phyloP scores from a whole-genome alignment of 2,113 vertebrate genomes.

The Telmatochromis sp. region DNA sequence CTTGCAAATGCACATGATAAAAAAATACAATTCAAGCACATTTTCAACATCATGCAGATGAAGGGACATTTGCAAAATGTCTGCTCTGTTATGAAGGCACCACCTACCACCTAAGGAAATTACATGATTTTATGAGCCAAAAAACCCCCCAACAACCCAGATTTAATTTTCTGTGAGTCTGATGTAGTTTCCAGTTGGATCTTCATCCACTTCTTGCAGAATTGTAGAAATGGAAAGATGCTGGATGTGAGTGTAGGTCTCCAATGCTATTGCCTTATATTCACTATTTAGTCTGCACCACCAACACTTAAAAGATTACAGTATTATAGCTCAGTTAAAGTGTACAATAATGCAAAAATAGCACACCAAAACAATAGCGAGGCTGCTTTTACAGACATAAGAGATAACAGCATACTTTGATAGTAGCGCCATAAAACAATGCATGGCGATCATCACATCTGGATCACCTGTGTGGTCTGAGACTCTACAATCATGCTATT shows the following conservation, averaged over 20 bases:
- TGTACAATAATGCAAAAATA: not conserved
- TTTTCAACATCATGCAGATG: slow-evolving; percentile 13
- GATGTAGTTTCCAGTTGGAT: not conserved
- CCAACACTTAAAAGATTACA: not conserved
- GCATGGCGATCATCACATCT: not conserved
- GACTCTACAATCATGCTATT: not conserved
- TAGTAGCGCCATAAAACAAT: not conserved
- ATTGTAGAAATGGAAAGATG: not conserved
- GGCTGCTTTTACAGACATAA: not conserved
- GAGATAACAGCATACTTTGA: not conserved
- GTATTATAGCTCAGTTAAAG: not conserved
- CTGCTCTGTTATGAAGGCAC: slow-evolving; percentile 48
- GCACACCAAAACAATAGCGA: not conserved
- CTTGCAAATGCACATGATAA: not conserved
- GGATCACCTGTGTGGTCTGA: not conserved
- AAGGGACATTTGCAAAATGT: slow-evolving; percentile 12
- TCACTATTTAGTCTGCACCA: not conserved
- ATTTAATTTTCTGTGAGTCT: not conserved
- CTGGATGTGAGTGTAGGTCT: not conserved
- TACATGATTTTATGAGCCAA: not conserved
- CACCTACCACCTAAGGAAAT: slow-evolving; percentile 1
- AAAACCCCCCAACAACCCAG: not conserved
- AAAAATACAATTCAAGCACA: not conserved
- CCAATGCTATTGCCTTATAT: not conserved
- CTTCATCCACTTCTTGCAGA: not conserved